Percentiles rank a stretch among this genome's conserved stretches.
These are phyloP conservation scores for Heliocidaris tuberculata DNA, from an alignment of 35 echinoderm and acorn worm genomes.

Conservation along the genomic window DNA sequence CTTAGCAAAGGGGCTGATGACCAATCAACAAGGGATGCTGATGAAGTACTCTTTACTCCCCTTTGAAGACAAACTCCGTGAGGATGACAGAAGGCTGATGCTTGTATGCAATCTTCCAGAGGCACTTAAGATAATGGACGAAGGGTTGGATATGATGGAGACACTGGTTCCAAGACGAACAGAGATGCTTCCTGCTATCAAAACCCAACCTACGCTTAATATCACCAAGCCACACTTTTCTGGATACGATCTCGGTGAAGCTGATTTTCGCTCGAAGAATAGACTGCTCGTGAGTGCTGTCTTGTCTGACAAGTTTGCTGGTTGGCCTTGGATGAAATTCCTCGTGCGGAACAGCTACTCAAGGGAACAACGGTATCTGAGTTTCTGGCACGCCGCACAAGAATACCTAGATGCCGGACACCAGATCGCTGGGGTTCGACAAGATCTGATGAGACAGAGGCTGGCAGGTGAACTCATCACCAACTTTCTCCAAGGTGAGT, in stretches of 20 bases:
- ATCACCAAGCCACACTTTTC: slow-evolving; percentile 61
- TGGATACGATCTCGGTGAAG: slow-evolving; percentile 57
- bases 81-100: slow-evolving; percentile 42
- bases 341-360: slow-evolving; percentile 42
- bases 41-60: slow-evolving; percentile 48
- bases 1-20: background rate
- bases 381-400: slow-evolving; percentile 81
- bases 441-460: slow-evolving; percentile 34
- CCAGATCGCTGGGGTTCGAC: slow-evolving; percentile 45
- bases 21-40: background rate
- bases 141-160: background rate
- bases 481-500: slow-evolving; percentile 54
- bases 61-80: slow-evolving; percentile 61
- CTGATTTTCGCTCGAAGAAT: slow-evolving; percentile 55
- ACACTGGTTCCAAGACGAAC: background rate
- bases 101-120: background rate
- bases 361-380: slow-evolving; percentile 60
- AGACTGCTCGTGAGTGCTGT: slow-evolving; percentile 60
- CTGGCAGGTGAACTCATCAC: slow-evolving; percentile 57
- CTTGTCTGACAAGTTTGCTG: slow-evolving; percentile 76
- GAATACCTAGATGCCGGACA: slow-evolving; percentile 60
- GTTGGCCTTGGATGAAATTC: slow-evolving; percentile 76
- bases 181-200: slow-evolving; percentile 34
- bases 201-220: background rate
- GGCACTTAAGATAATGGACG: background rate